A percentile compares a stretch with the other conserved stretches of the same genome.
phyloP scores from a whole-genome alignment of 1,140 invertebrate species.

The Bombus vancouverensis region DNA sequence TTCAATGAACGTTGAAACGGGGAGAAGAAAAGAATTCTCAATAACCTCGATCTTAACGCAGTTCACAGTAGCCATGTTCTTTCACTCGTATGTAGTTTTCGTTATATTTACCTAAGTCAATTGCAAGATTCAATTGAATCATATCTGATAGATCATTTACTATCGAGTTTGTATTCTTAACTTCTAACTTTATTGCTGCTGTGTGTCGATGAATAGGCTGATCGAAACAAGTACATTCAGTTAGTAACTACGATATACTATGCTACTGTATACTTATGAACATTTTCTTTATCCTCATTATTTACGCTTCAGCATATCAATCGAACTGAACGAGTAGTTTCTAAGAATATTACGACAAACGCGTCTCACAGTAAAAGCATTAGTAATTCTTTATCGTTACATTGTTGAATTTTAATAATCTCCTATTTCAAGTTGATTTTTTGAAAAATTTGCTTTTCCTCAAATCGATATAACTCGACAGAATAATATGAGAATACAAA shows the following conservation, averaged over 20 bases:
- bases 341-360: too few species aligned
- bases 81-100: background rate
- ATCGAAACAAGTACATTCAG: background rate
- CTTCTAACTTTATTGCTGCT: background rate
- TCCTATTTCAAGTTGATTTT: too few species aligned
- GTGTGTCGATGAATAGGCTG: background rate
- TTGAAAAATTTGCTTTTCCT: too few species aligned
- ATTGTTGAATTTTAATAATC: too few species aligned
- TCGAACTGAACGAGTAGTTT: too few species aligned
- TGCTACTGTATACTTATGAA: background rate
- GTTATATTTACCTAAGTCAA: background rate
- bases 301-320: background rate
- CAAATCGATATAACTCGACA: too few species aligned
- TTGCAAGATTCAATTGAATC: background rate
- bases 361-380: too few species aligned
- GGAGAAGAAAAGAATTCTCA: background rate
- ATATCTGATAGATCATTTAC: background rate
- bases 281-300: background rate
- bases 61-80: background rate
- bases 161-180: background rate
- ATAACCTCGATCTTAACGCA: background rate
- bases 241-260: background rate
- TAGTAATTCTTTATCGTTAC: too few species aligned
- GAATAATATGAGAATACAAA: too few species aligned
- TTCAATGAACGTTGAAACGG: too few species aligned